Base-by-base conservation (phyloP, 2,797 vertebrate species). In the Vireo griseus region DNA sequence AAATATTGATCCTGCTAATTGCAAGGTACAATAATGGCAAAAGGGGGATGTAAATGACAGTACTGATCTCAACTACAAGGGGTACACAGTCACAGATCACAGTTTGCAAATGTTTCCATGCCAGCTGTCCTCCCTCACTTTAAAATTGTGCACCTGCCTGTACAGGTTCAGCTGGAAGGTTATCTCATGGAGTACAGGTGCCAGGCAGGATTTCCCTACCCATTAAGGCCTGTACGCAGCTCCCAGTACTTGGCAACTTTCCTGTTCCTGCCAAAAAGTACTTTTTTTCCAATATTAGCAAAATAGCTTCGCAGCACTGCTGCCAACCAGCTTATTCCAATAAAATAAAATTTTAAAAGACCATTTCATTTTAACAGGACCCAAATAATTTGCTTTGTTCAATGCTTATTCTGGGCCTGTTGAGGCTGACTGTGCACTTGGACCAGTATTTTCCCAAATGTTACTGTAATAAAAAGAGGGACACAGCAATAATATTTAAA, bases 81-180 rank as follows among this genome's bases (percentile, higher is more conserved):
- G 33, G 12, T 55, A 19, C 14, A 29, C 4, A 47, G 52, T 33
- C 83, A 71, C 71, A 94, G 88, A 89, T 87, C 68, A 52, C 13
- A 68, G 40, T 39, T 59, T 91, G 47, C 47, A 85, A 88, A 76
- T 6, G 2, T 65, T 93, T 90, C 42, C 42, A 19, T 75, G 66
- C 84, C 76, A 94, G 47, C 47, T 59, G 33, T 39, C 54, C n/a
- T 94, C 29, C n/a, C 40, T 26, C 1, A 0, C 48, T 66, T 19
- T 78, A 59, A 88, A 80, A 33, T 62, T 17, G 2, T 37, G 54
- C 86, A 94, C 62, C 71, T 94, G 90, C 73, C 73, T 42, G 2
- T 89, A 62, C 50, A 66, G 65, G 94, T 89, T 89, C 61, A 55
- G 31, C 87, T 81, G 87, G 89, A 96, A 81, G 51, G 79, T 92